These are phyloP conservation scores for Pempheris klunzingeri DNA, from an alignment of 2,797 vertebrate species.

Conservation along the genomic window DNA sequence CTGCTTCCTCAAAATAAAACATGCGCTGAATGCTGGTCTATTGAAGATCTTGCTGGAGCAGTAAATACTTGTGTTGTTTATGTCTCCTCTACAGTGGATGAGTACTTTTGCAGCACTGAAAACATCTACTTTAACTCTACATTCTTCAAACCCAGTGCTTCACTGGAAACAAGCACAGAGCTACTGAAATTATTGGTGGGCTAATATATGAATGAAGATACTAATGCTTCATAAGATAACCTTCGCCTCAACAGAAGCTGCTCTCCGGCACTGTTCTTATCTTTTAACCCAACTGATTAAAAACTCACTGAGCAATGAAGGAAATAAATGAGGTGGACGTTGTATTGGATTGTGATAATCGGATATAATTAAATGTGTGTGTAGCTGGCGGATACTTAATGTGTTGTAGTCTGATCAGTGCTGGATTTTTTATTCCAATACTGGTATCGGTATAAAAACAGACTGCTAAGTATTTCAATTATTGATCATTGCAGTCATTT, in stretches of 20 bases:
- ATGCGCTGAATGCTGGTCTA: not conserved
- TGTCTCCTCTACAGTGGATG: not conserved
- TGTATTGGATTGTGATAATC: not conserved
- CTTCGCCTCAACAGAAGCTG: too few relatives aligned
- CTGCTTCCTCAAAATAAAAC: slow-evolving; percentile 47
- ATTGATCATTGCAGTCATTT: not conserved
- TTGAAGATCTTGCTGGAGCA: not conserved
- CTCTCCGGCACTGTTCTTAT: not conserved
- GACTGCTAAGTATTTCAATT: not conserved
- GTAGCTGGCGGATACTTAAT: not conserved
- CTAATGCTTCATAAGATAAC: too few relatives aligned
- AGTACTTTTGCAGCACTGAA: not conserved
- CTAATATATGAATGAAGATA: too few relatives aligned
- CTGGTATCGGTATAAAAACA: not conserved
- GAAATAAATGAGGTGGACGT: not conserved
- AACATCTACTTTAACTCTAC: too few relatives aligned
- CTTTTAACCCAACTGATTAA: not conserved
- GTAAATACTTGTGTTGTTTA: not conserved
- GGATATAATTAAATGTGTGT: not conserved
- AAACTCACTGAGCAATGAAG: not conserved
- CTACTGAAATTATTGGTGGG: too few relatives aligned
- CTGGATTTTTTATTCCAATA: too few relatives aligned
- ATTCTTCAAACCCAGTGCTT: not conserved
- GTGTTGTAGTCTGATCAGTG: not conserved
- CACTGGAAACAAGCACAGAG: too few relatives aligned